phyloP scores from a whole-genome alignment of 2,888 invertebrate species.

The Gastrophysa polygoni region DNA sequence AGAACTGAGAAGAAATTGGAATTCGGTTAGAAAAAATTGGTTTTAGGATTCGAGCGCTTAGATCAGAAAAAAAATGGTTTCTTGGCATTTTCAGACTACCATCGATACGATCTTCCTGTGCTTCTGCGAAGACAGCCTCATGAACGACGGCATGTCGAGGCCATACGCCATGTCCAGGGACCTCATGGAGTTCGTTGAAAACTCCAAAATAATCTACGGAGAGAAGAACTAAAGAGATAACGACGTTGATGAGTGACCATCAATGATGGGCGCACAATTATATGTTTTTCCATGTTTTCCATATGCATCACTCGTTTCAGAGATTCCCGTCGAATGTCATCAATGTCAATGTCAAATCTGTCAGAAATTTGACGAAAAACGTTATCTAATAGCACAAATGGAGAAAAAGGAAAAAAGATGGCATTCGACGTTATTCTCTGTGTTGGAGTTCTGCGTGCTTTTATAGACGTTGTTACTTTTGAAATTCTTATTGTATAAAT shows the following conservation, averaged over 20 bases:
- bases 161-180: conserved; percentile 46
- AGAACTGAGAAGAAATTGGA: too few relatives aligned
- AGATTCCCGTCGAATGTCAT: too few relatives aligned
- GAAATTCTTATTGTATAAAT: not conserved
- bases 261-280: not conserved
- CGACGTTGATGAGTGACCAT: not conserved
- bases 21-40: too few relatives aligned
- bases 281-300: not conserved
- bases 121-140: conserved; percentile 45
- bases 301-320: too few relatives aligned
- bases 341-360: too few relatives aligned
- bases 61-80: too few relatives aligned
- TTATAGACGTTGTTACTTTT: not conserved
- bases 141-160: conserved; percentile 46
- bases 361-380: too few relatives aligned
- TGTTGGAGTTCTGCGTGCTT: too few relatives aligned
- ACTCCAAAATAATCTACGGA: conserved; percentile 37
- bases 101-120: conserved; percentile 46
- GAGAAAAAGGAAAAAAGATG: too few relatives aligned
- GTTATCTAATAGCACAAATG: too few relatives aligned
- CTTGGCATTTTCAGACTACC: conserved; percentile 39
- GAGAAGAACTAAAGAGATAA: conserved; percentile 16
- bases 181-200: conserved; percentile 45
- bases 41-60: too few relatives aligned
- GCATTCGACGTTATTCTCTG: too few relatives aligned